These are phyloP conservation scores for Thymelicus sylvestris DNA, from an alignment of 2,888 invertebrate species.

Conservation along the genomic window DNA sequence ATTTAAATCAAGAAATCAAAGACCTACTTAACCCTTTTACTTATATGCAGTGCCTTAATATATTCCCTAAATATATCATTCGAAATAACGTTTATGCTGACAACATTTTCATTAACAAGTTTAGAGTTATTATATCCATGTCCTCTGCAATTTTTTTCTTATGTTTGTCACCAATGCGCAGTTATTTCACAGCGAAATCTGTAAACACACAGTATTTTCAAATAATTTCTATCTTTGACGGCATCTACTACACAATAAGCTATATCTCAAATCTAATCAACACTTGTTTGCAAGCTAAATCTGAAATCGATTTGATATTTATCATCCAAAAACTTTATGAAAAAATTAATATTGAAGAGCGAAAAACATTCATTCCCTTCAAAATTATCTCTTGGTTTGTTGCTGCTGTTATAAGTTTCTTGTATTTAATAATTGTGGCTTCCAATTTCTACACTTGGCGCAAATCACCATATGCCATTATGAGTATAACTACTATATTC, in stretches of 20 bases:
- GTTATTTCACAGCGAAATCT: background rate
- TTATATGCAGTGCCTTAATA: background rate
- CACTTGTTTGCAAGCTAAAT: background rate
- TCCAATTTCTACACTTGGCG: background rate
- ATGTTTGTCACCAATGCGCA: background rate
- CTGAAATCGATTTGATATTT: slow-evolving; percentile 10
- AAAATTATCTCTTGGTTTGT: background rate
- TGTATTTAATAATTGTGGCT: background rate
- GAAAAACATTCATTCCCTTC: background rate
- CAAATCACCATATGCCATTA: background rate
- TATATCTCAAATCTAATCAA: background rate
- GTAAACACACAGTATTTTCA: background rate
- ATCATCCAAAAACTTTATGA: slow-evolving; percentile 14
- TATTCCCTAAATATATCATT: background rate
- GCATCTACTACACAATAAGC: background rate
- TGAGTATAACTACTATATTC: background rate
- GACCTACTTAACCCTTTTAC: background rate
- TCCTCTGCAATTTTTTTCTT: background rate
- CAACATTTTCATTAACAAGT: background rate
- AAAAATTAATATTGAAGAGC: background rate
- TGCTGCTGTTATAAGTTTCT: background rate
- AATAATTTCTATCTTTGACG: slow-evolving; percentile 1
- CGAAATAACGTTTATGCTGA: background rate
- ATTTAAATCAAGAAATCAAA: background rate
- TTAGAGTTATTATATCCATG: background rate